These are phyloP conservation scores for Polyommatus iphigenia DNA, from an alignment of 2,888 invertebrate species.

Conservation along the genomic window DNA sequence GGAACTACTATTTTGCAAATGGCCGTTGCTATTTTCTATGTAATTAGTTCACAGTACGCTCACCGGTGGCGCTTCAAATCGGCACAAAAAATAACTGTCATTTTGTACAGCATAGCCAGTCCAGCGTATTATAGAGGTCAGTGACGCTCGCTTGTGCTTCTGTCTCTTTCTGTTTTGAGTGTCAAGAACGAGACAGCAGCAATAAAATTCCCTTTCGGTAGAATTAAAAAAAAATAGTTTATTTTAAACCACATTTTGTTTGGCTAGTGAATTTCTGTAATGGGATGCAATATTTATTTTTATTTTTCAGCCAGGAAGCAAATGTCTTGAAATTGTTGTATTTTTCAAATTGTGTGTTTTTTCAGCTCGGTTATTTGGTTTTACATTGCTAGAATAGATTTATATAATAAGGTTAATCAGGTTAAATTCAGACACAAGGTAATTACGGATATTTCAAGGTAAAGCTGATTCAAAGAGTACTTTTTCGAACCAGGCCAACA, in stretches of 20 bases:
- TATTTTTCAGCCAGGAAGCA: neutral
- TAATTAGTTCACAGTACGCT: too few species aligned
- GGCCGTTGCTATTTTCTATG: too few species aligned
- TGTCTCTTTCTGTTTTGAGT: neutral
- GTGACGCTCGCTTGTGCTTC: neutral
- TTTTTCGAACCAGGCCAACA: too few species aligned
- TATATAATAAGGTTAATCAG: neutral
- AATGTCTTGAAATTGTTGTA: neutral
- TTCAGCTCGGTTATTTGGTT: conserved; percentile 1
- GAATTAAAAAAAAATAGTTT: neutral
- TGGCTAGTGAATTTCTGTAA: neutral
- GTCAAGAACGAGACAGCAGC: neutral
- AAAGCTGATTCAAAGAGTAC: too few species aligned
- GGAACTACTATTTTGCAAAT: too few species aligned
- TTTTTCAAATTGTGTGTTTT: conserved; percentile 28
- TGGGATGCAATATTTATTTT: conserved; percentile 12
- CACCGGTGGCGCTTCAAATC: too few species aligned
- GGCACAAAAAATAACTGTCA: too few species aligned
- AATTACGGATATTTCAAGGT: too few species aligned
- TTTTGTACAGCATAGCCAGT: too few species aligned
- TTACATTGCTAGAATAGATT: conserved; percentile 32
- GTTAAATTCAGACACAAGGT: too few species aligned
- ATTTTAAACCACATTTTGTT: neutral
- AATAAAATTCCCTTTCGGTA: neutral
- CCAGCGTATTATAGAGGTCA: too few species aligned